phyloP scores from a whole-genome alignment of 2,797 vertebrate species.

The Zonotrichia albicollis region DNA sequence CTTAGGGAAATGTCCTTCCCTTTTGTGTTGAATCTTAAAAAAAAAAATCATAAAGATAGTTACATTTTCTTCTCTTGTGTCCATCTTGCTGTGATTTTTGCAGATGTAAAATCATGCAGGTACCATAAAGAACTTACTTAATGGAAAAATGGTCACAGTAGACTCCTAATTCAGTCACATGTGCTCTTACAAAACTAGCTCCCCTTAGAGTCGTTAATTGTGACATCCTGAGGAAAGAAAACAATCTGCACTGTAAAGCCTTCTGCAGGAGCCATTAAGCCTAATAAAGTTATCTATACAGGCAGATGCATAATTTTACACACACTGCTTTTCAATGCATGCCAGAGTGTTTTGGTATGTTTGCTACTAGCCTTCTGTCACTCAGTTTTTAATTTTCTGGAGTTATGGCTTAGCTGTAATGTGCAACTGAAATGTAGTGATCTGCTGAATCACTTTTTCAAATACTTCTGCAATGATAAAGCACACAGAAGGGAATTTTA shows the following conservation, averaged over 20 bases:
- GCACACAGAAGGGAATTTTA: neutral
- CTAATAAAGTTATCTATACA: neutral
- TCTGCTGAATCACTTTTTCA: neutral
- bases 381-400: neutral
- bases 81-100: neutral
- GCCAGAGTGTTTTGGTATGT: neutral
- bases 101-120: neutral
- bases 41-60: neutral
- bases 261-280: neutral
- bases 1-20: neutral
- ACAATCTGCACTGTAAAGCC: neutral
- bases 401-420: neutral
- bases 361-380: neutral
- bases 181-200: neutral
- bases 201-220: neutral
- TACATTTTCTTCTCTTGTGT: neutral
- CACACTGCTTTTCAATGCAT: neutral
- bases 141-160: neutral
- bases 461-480: neutral
- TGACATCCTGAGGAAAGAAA: neutral
- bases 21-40: neutral
- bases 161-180: neutral
- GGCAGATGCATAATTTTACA: neutral
- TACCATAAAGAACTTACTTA: neutral
- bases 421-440: neutral